Evolutionary conservation across 1,140 invertebrate genomes (phyloP), one percentile per base, ranked within the genome.

Genomic region (Lepidostoma basale): DNA sequence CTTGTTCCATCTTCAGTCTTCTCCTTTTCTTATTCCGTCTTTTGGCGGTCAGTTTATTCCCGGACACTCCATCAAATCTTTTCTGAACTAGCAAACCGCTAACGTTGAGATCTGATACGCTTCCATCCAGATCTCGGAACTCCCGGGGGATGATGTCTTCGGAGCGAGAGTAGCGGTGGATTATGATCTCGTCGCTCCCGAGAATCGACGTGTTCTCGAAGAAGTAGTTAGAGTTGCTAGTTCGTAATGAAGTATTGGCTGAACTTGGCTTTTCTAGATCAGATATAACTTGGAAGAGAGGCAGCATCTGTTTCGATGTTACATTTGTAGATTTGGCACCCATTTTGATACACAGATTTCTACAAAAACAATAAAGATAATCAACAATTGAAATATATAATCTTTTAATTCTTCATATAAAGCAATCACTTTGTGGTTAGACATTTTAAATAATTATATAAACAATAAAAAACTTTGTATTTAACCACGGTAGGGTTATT

Each of bases 261-360:
- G 16, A 20, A 16, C 22, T 28, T 1, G 63, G 58, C 10, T 52
- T 67, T 44, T 73, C 70, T 62, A 73, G 23, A 58, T 73, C 70
- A n/a, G 70, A 73, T 30, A 73, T 69, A n/a, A 73, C 70, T 68
- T 69, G 67, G 33, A 73, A 73, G 5, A 73, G 39, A 14, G 70
- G 70, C 22, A 69, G 58, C 70, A 73, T 69, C 40, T 73, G 60
- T 42, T 66, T 69, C 28, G 64, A 49, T n/a, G 67, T 67, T 23
- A 65, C 42, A 18, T 73, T 73, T 14, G 70, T 65, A 2, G 67
- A 67, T 47, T 69, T 73, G 44, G 63, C 64, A 14, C 70, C 70
- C 70, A 73, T 73, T 42, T 44, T 39, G 40, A 49, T 18, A 18
- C 14, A 49, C 12, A 18, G 45, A 3, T 3, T 4, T 14, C 2